Evolutionary conservation across 2,797 vertebrate genomes (phyloP), one percentile per base, ranked within the genome.

Genomic region (Tokudaia tokunoshimensis): DNA sequence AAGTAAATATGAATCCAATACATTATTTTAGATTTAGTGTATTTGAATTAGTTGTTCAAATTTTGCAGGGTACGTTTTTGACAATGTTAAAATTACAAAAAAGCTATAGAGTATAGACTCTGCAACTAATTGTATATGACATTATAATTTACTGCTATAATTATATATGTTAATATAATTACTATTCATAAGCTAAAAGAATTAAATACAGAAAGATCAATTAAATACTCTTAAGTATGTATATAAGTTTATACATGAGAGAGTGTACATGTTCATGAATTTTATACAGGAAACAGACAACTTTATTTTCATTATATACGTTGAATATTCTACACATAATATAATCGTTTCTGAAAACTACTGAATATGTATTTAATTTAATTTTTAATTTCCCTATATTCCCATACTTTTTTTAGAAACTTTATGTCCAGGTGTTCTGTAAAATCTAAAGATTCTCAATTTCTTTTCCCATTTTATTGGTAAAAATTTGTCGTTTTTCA

Each of bases 321-420:
- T 76, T 94, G 22, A 34, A 74, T 94, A 83, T 80, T 44, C 52
- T 67, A 17, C 79, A 78, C 78, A n/a, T 41, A 95, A 84, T 90
- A 24, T 22, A 87, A 63, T 85, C 20, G 78, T 95, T 47, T 50
- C 24, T 76, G 6, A 85, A 96, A 74, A 80, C 44, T 94, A 82
- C 8, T 90, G 44, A 94, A 92, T 95, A 92, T 93, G 74, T 59
- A 92, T 91, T 94, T 80, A 5, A 96, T 70, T 94, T 94, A 83
- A 95, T 95, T 94, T 93, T 90, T 67, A 82, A n/a, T 88, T 87
- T 90, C 17, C 17, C 74, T 61, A 7, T 89, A 83, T 76, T 82
- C 0, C 29, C 50, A 96, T 55, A 65, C 85, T 91, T 44, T 88
- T 88, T 97, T 95, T 76, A 83, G 55, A 34, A 65, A 88, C 5